A percentile compares a stretch with the other conserved stretches of the same genome.
phyloP scores from a whole-genome alignment of 2,113 vertebrate genomes.

The Martes martes region DNA sequence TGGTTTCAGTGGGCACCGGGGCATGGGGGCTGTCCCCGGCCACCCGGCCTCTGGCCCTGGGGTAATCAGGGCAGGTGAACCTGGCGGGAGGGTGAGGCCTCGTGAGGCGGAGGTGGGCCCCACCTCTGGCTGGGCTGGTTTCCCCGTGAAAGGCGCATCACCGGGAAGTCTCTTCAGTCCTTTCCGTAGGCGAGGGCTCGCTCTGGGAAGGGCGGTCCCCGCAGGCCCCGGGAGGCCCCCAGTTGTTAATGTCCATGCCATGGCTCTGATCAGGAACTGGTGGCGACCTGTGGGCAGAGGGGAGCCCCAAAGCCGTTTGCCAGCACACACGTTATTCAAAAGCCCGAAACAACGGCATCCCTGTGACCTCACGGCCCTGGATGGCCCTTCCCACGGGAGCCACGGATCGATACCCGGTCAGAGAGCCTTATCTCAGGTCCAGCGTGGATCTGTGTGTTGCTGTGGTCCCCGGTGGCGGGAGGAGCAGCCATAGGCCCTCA shows the following conservation, averaged over 20 bases:
- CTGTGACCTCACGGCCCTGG: not conserved
- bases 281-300: rapidly evolving
- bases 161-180: not conserved
- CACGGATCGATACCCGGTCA: rapidly evolving
- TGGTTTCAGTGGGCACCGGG: not conserved
- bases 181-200: not conserved
- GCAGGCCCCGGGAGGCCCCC: not conserved
- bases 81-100: too few relatives aligned
- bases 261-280: not conserved
- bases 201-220: too few relatives aligned
- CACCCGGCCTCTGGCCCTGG: not conserved
- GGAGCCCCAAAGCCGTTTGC: not conserved
- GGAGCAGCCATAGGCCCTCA: too few relatives aligned
- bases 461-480: not conserved
- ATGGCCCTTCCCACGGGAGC: not conserved
- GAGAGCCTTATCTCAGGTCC: rapidly evolving
- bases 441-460: rapidly evolving
- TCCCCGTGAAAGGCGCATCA: not conserved
- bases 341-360: too few relatives aligned
- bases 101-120: rapidly evolving
- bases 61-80: not conserved
- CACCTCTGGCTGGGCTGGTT: not conserved
- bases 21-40: too few relatives aligned
- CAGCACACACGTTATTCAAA: not conserved
- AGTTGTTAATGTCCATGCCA: rapidly evolving